Evolutionary conservation across 2,113 vertebrate genomes (phyloP).

Genomic region (Barnardius zonarius): DNA sequence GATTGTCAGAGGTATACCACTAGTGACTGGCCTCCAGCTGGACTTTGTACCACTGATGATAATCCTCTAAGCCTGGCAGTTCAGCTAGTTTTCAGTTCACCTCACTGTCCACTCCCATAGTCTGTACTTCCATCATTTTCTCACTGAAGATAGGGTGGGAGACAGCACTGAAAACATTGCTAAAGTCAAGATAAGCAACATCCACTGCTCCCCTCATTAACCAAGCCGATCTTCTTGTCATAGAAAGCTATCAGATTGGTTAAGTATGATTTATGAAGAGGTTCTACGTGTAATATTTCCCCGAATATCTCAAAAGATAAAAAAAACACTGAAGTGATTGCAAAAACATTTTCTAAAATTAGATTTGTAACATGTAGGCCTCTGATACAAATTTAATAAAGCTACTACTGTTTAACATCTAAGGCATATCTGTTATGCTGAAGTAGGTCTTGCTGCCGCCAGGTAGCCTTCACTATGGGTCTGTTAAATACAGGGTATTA

Average conservation of each 20-base stretch:
- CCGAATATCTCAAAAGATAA: background rate
- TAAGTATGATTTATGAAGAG: background rate
- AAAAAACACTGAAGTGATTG: background rate
- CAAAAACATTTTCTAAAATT: background rate
- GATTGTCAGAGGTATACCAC: background rate
- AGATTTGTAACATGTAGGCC: background rate
- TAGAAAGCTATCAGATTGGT: background rate
- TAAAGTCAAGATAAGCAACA: background rate
- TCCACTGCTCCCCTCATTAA: background rate
- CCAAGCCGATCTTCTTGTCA: background rate
- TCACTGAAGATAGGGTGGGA: background rate
- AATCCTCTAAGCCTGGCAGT: background rate
- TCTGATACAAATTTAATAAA: background rate
- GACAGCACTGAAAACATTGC: background rate
- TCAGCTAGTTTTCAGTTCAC: background rate
- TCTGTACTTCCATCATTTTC: background rate
- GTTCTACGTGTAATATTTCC: background rate
- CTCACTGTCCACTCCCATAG: background rate
- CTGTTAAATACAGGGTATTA: background rate
- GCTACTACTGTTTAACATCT: background rate
- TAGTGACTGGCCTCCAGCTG: background rate
- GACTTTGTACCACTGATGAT: background rate
- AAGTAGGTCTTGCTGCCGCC: background rate
- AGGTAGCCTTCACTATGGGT: background rate
- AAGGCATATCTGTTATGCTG: background rate